Evolutionary conservation across 2,797 vertebrate genomes (phyloP), one percentile per base, ranked within the genome.

Genomic region (Gymnopithys bicolor): DNA sequence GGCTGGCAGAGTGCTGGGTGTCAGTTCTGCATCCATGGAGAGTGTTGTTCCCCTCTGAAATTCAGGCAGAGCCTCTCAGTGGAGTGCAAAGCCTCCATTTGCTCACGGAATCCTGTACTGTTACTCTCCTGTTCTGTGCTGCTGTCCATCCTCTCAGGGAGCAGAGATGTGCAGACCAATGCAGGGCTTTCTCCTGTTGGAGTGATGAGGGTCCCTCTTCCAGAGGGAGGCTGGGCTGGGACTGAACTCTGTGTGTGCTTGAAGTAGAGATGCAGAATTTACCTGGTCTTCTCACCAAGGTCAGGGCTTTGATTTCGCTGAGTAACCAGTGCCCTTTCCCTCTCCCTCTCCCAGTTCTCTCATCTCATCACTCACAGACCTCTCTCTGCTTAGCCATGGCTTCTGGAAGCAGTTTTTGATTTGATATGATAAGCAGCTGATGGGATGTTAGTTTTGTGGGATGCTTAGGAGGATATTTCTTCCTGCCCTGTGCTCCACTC

Each of bases 241-340:
- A 62, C 10, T 45, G 63, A 63, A 16, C 45, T 51, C 4, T 15
- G 37, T 28, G 32, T 5, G 28, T 48, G 55, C 30, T 8, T 49
- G 46, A 37, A 67, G 78, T 46, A 63, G 62, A 59, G 79, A 19
- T 60, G 75, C 85, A 91, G 55, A 85, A 5, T 59, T 91, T 32
- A 27, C 66, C 56, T 69, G 60, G 52, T 85, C 90, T 84, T 79
- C 82, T 78, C 43, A 24, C 46, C 92, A 87, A 95, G 93, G 88
- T 93, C 80, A 56, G 51, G 59, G 64, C 87, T 95, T 92, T 66
- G 62, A 30, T 94, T 87, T 80, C 55, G 23, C 95, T 62, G 60
- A 71, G 5, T 18, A 45, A 88, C 84, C 90, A 88, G 15, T 0
- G 7, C 60, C 39, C 48, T 77, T 59, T 73, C 22, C 1, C 48